Evolutionary conservation across 2,888 invertebrate genomes (phyloP).

Genomic region (Nebria salina): DNA sequence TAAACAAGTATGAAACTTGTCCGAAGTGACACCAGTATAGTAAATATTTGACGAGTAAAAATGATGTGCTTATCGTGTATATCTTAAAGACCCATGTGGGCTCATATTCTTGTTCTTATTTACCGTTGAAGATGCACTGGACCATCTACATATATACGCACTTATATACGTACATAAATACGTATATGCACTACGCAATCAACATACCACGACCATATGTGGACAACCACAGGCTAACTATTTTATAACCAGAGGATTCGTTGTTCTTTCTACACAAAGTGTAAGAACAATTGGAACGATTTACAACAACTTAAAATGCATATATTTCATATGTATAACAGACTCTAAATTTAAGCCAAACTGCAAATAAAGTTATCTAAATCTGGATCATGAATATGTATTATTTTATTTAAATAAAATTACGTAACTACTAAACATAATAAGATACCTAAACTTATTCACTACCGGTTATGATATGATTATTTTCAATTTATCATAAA

Average conservation of each 20-base stretch:
- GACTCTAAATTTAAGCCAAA: too few species aligned
- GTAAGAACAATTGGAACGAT: neutral
- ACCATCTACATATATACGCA: neutral
- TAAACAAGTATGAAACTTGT: neutral
- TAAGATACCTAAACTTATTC: too few species aligned
- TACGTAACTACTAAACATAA: too few species aligned
- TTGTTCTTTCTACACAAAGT: neutral
- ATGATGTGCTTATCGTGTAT: neutral
- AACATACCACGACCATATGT: neutral
- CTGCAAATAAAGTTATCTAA: too few species aligned
- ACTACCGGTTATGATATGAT: too few species aligned
- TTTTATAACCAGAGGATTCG: neutral
- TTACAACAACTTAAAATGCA: too few species aligned
- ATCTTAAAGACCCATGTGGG: neutral
- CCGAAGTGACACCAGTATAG: neutral
- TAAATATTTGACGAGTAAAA: neutral
- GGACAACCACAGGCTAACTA: neutral
- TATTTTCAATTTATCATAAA: too few species aligned
- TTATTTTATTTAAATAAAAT: too few species aligned
- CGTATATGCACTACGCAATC: neutral
- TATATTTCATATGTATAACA: too few species aligned
- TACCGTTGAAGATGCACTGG: constrained; percentile 1
- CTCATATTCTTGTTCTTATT: constrained; percentile 1
- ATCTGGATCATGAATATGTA: too few species aligned
- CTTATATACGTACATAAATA: neutral